Evolutionary conservation across 2,113 vertebrate species (phyloP).

Genomic region (Protomyctophum bolini): DNA sequence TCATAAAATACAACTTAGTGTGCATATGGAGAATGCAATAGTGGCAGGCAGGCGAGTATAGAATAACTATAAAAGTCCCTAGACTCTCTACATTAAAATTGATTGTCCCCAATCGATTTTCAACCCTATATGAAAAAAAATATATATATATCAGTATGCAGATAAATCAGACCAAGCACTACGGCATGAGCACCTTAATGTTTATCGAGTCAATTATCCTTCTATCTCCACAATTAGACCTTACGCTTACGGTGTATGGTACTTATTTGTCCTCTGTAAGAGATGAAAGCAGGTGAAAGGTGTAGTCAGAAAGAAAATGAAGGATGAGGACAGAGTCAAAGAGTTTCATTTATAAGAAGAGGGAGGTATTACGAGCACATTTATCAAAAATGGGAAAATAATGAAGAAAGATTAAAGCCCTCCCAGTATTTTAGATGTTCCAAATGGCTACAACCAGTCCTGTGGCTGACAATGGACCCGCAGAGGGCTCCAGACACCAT

Average conservation of each 20-base stretch:
- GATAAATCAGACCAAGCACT: conserved; percentile 63
- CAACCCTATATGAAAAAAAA: conserved; percentile 52
- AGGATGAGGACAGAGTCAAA: conserved; percentile 71
- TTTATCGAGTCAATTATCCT: conserved; percentile 82
- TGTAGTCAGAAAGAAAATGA: conserved; percentile 53
- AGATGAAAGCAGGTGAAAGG: conserved; percentile 82
- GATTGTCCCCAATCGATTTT: conserved; percentile 59
- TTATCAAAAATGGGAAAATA: conserved; percentile 86
- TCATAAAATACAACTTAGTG: conserved; percentile 45
- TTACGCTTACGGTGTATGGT: conserved; percentile 51
- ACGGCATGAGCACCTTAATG: conserved; percentile 68
- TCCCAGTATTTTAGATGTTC: conserved; percentile 78
- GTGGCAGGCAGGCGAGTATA: conserved; percentile 26
- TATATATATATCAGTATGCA: conserved; percentile 68
- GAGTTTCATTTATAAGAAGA: conserved; percentile 79
- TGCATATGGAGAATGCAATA: conserved; percentile 13
- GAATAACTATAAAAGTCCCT: conserved; percentile 52
- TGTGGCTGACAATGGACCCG: conserved; percentile 71
- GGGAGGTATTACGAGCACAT: conserved; percentile 78
- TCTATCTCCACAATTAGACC: conserved; percentile 72
- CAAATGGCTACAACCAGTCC: conserved; percentile 80
- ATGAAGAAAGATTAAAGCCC: conserved; percentile 87
- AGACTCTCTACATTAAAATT: conserved; percentile 49
- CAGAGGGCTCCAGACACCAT: conserved; percentile 77
- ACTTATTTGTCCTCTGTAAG: conserved; percentile 66